Conservation (phyloP, 2,113 vertebrate genomes). For the Tor tambroides region DNA sequence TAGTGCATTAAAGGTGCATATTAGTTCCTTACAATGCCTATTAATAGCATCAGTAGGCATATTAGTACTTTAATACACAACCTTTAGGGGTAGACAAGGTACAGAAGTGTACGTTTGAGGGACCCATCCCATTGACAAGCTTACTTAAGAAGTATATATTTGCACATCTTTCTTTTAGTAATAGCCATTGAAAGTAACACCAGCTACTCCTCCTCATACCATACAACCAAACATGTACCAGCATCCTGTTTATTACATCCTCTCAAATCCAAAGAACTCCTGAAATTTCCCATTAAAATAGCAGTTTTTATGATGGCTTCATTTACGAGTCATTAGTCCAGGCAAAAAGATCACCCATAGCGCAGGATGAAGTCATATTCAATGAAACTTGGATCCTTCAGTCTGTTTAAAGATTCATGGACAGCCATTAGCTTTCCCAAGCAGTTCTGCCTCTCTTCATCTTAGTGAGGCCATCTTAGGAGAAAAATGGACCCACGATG, state of each 20-base stretch:
- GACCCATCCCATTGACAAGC: not conserved
- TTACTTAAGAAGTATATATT: not conserved
- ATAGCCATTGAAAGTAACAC: not conserved
- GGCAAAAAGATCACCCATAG: slow-evolving; percentile 48
- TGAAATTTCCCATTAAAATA: slow-evolving; percentile 21
- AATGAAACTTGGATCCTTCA: slow-evolving; percentile 50
- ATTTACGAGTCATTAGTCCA: slow-evolving; percentile 47
- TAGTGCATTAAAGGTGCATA: not conserved
- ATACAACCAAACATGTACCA: not conserved
- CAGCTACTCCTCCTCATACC: not conserved
- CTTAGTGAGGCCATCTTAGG: slow-evolving; percentile 38
- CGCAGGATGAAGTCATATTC: slow-evolving; percentile 50
- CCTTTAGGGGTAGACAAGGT: not conserved
- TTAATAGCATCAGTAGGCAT: not conserved
- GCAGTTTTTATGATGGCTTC: slow-evolving; percentile 22
- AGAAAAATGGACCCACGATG: slow-evolving; percentile 22
- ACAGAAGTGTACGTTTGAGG: not conserved
- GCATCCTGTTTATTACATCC: not conserved
- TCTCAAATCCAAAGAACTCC: not conserved
- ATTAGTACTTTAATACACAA: not conserved
- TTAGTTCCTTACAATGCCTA: not conserved
- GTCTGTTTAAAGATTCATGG: slow-evolving; percentile 61
- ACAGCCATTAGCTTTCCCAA: slow-evolving; percentile 53
- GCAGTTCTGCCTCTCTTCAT: slow-evolving; percentile 34
- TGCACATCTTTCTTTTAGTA: not conserved